Evolutionary conservation across 2,797 vertebrate species (phyloP), one percentile per base, ranked within the genome.

Genomic region (Semotilus atromaculatus): DNA sequence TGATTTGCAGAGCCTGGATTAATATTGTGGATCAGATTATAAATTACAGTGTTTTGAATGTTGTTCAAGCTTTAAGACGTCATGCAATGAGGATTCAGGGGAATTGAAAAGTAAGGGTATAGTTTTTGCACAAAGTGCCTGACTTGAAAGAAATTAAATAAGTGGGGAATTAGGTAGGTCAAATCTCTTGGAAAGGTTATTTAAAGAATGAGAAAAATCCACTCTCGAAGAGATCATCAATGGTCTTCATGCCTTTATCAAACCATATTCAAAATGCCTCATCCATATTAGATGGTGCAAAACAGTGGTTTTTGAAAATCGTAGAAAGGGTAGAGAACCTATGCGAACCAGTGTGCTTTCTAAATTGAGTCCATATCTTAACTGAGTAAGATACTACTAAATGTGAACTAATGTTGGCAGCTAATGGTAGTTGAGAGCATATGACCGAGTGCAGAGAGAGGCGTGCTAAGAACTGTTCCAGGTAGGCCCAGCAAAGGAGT

Each of bases 361-460:
- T 68, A 68, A 68, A 68, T 38, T 68, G 66, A 68, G 34, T 38
- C 18, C 66, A 68, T 68, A 23, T 68, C 66, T 68, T 68, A 38
- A 38, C 21, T 38, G 18, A 68, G 3, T 68, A 26, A 29, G 29
- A 68, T 38, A 68, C 66, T 38, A 36, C 66, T 68, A 38, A 38
- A 21, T 36, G 36, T 68, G 19, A 68, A 23, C 34, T 38, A 5
- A 67, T 3, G 7, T 23, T 38, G 7, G 34, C 19, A 68, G 66
- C 9, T 11, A 68, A 5, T 21, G 19, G 34, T 10, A 68, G 10
- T 38, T 68, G 66, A 68, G 66, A 38, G 34, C 3, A 68, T 21
- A 38, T 36, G 7, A 67, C 34, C 3, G 19, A 68, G 29, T 1
- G 4, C 34, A 68, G 9, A 38, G 66, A 68, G 34, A 23, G 31